phyloP scores from a whole-genome alignment of 2,797 vertebrate genomes.

The Fundulus diaphanus region DNA sequence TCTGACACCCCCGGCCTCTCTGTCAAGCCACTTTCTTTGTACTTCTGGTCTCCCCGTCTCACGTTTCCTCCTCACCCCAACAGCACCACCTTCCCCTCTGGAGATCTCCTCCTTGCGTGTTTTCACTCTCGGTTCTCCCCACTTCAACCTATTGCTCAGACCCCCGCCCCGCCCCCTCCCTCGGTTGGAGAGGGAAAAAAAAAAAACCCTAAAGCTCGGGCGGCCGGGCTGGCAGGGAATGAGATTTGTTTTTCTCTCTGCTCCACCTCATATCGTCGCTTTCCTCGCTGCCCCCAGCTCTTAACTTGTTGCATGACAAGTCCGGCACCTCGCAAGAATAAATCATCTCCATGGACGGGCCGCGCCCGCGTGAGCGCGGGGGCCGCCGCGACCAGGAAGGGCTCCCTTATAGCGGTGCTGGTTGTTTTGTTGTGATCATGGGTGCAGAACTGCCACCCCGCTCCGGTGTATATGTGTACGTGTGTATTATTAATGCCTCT shows the following conservation, averaged over 20 bases:
- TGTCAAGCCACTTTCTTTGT: slow-evolving; percentile 27
- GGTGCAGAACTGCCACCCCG: slow-evolving; percentile 61
- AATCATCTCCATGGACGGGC: slow-evolving; percentile 60
- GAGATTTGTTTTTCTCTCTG: slow-evolving; percentile 71
- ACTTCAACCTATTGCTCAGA: slow-evolving; percentile 43
- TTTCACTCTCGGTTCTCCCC: slow-evolving; percentile 12
- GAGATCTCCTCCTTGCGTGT: slow-evolving; percentile 20
- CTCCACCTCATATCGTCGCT: slow-evolving; percentile 56
- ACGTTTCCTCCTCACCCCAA: slow-evolving; percentile 9
- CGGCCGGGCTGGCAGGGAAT: slow-evolving; percentile 54
- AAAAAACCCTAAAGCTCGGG: neutral
- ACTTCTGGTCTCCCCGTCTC: slow-evolving; percentile 2
- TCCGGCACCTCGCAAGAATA: slow-evolving; percentile 63
- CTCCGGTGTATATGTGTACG: slow-evolving; percentile 49
- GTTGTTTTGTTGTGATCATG: slow-evolving; percentile 66
- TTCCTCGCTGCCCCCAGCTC: slow-evolving; percentile 48
- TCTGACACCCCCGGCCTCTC: slow-evolving; percentile 6
- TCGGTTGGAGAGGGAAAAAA: slow-evolving; percentile 44
- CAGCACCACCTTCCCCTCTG: neutral
- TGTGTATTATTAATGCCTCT: slow-evolving; percentile 77
- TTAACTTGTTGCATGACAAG: slow-evolving; percentile 75
- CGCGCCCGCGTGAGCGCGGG: neutral
- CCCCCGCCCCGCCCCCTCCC: slow-evolving; percentile 26
- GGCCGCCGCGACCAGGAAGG: slow-evolving; percentile 41
- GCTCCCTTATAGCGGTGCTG: slow-evolving; percentile 51